phyloP scores from a whole-genome alignment of 2,113 vertebrate genomes.

The Ivindomyrus marchei region DNA sequence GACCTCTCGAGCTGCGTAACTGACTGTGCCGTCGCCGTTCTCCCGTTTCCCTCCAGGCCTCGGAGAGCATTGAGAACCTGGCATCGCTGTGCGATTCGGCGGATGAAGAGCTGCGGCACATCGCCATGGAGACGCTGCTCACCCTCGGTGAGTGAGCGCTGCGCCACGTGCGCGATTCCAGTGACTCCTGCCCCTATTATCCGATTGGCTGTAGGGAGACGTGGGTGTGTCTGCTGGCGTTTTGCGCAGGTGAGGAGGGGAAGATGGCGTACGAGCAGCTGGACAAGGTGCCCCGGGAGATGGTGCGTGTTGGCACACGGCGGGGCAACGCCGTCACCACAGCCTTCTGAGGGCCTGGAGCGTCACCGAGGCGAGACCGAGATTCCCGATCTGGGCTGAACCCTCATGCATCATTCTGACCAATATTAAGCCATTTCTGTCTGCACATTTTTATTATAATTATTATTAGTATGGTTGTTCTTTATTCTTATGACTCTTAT shows the following conservation, averaged over 20 bases:
- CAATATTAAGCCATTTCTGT: conserved; percentile 23
- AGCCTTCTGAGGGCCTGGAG: conserved; percentile 57
- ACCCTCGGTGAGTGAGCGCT: conserved; percentile 73
- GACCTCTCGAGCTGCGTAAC: background rate
- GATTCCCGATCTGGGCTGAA: background rate
- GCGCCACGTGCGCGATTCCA: background rate
- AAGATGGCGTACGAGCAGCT: conserved; percentile 85
- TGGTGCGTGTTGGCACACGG: conserved; percentile 62
- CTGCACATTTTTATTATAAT: conserved; percentile 18
- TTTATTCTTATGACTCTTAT: conserved; percentile 8
- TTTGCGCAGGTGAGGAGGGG: conserved; percentile 78
- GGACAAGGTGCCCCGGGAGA: conserved; percentile 77
- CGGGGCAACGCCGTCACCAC: conserved; percentile 77
- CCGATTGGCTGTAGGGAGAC: background rate
- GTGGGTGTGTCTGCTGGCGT: background rate
- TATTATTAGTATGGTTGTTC: conserved; percentile 12
- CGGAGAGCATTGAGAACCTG: conserved; percentile 82
- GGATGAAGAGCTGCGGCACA: conserved; percentile 79
- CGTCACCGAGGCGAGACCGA: conserved; percentile 25
- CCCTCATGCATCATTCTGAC: conserved; percentile 14
- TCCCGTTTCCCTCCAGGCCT: conserved; percentile 58
- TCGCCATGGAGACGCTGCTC: conserved; percentile 85
- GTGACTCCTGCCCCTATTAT: background rate
- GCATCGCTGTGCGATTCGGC: conserved; percentile 79
- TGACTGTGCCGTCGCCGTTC: background rate